phyloP scores from a whole-genome alignment of 2,888 invertebrate species.

The Lasioglossum oenotherae region DNA sequence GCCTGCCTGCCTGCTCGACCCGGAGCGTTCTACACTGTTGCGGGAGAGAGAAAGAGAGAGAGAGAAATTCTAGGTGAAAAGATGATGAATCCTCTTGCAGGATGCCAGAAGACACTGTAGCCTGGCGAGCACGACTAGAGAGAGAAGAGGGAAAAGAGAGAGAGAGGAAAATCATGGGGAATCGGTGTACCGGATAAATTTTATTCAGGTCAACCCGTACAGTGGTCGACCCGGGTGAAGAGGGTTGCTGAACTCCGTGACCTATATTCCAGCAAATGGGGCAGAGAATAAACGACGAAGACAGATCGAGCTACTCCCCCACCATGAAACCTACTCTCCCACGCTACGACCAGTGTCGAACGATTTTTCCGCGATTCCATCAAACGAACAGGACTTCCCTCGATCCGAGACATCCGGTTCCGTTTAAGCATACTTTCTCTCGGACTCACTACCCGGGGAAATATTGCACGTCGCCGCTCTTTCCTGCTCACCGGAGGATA shows the following conservation, averaged over 20 bases:
- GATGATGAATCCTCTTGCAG: not conserved
- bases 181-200: conserved; percentile 49
- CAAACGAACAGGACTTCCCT: not conserved
- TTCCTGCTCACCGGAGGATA: not conserved
- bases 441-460: not conserved
- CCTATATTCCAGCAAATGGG: conserved; percentile 78
- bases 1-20: not conserved
- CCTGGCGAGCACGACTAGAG: not conserved
- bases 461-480: not conserved
- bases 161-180: conserved; percentile 39
- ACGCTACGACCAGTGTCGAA: not conserved
- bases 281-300: conserved; percentile 75
- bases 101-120: not conserved
- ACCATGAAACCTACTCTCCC: conserved; percentile 24
- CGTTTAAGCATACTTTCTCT: not conserved
- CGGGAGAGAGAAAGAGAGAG: not conserved
- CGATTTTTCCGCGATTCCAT: conserved; percentile 6
- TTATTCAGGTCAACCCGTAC: conserved; percentile 68
- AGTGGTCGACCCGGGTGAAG: conserved; percentile 58
- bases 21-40: not conserved
- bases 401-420: not conserved
- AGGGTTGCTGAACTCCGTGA: conserved; percentile 79
- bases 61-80: not conserved
- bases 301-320: conserved; percentile 64
- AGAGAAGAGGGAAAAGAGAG: not conserved